These are phyloP conservation scores for Sturmia bella DNA, from an alignment of 2,888 invertebrate species.

Conservation along the genomic window DNA sequence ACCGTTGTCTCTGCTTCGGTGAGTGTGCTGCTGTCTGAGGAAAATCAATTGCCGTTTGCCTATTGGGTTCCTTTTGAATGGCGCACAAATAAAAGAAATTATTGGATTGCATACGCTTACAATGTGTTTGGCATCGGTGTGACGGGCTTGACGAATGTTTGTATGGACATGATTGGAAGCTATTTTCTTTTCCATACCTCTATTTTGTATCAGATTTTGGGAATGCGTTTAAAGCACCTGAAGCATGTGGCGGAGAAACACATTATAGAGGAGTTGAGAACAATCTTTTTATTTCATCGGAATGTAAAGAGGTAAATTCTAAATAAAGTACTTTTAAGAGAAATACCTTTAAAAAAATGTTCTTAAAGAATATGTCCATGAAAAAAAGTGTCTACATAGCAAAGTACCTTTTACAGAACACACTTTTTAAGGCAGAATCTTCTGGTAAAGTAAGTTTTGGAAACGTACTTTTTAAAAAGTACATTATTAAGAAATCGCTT, in stretches of 20 bases:
- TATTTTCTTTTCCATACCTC: slow-evolving; percentile 76
- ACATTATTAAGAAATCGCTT: not conserved
- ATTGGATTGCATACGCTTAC: slow-evolving; percentile 74
- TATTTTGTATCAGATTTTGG: slow-evolving; percentile 73
- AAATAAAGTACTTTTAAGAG: too few species aligned
- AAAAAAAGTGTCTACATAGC: too few species aligned
- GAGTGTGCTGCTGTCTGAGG: slow-evolving; percentile 48
- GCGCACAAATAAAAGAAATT: slow-evolving; percentile 65
- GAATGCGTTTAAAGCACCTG: slow-evolving; percentile 71
- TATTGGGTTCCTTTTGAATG: slow-evolving; percentile 78
- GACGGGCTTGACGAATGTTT: slow-evolving; percentile 72
- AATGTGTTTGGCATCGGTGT: slow-evolving; percentile 73
- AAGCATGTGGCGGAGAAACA: slow-evolving; percentile 25
- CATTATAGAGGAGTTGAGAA: not conserved
- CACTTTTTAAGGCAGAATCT: too few species aligned
- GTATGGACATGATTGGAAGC: slow-evolving; percentile 76
- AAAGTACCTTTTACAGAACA: too few species aligned
- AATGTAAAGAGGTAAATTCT: slow-evolving; percentile 41
- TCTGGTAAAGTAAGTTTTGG: too few species aligned
- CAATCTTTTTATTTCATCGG: slow-evolving; percentile 54
- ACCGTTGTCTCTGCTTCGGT: slow-evolving; percentile 69
- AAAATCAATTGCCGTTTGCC: slow-evolving; percentile 73
- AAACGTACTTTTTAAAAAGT: not conserved
- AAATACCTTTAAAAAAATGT: too few species aligned
- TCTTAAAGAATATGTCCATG: too few species aligned